These are phyloP conservation scores for Drosophila paulistorum DNA, from an alignment of 1,140 invertebrate species.

Conservation along the genomic window DNA sequence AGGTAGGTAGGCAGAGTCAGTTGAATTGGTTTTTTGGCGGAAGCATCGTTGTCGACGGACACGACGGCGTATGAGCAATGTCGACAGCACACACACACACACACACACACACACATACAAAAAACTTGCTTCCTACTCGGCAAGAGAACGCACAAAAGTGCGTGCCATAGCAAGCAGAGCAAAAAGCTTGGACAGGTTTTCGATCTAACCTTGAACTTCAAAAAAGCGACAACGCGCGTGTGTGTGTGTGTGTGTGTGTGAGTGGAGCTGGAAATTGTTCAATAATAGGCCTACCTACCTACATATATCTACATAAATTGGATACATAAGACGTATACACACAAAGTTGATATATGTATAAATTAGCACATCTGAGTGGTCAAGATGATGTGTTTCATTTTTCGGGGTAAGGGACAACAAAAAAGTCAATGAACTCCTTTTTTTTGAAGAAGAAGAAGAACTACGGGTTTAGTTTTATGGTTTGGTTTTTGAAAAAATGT, in stretches of 20 bases:
- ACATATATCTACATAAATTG: conserved; percentile 38
- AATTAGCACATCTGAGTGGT: conserved; percentile 54
- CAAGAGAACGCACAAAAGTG: conserved; percentile 16
- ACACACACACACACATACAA: background rate
- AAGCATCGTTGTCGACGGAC: conserved; percentile 24
- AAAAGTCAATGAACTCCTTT: conserved; percentile 70
- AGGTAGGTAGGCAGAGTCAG: conserved; percentile 23
- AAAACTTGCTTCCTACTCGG: conserved; percentile 59
- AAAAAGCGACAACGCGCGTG: conserved; percentile 51
- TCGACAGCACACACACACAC: background rate
- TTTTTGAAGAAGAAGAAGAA: conserved; percentile 29
- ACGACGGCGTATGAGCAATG: conserved; percentile 64
- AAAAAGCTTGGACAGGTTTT: conserved; percentile 54
- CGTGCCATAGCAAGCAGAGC: background rate
- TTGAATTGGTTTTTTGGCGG: conserved; percentile 43
- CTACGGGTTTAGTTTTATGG: background rate
- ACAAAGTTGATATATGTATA: conserved; percentile 47
- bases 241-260: background rate
- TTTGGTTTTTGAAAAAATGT: background rate
- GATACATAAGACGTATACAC: conserved; percentile 15
- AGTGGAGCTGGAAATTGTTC: conserved; percentile 3
- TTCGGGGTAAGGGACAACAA: conserved; percentile 2
- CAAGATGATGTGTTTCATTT: conserved; percentile 10
- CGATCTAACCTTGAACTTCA: conserved; percentile 74
- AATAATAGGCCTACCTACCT: conserved; percentile 67